phyloP scores from a whole-genome alignment of 2,797 vertebrate species.

The Pseudopleuronectes americanus region DNA sequence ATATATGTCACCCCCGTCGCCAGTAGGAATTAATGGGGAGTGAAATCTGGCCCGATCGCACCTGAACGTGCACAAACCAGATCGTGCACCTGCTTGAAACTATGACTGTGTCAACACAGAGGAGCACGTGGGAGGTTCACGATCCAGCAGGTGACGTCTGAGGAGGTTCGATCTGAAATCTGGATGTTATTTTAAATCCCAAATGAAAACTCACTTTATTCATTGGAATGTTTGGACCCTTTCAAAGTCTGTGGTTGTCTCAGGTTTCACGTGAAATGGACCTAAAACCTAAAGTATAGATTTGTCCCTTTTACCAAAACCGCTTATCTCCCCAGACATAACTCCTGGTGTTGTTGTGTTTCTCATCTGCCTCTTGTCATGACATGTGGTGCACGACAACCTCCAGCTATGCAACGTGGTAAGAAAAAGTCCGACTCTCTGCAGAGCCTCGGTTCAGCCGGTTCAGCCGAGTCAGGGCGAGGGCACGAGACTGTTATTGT shows the following conservation, averaged over 20 bases:
- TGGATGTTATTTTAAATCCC: background rate
- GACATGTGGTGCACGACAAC: slow-evolving; percentile 7
- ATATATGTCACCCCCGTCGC: too few relatives aligned
- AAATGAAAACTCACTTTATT: background rate
- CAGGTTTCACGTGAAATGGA: slow-evolving; percentile 12
- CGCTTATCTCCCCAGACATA: slow-evolving; percentile 5
- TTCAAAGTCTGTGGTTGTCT: slow-evolving; percentile 22
- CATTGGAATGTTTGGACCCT: background rate
- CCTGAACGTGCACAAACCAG: background rate
- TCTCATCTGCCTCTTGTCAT: slow-evolving; percentile 10
- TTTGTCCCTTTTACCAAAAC: background rate
- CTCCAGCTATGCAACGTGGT: slow-evolving; percentile 7
- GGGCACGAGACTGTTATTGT: slow-evolving; percentile 43
- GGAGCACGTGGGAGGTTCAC: background rate
- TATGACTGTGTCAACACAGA: background rate
- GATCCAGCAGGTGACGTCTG: background rate
- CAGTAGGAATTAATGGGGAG: too few relatives aligned
- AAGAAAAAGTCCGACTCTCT: background rate
- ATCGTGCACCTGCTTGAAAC: background rate
- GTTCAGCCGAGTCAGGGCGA: slow-evolving; percentile 47
- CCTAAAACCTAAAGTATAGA: background rate
- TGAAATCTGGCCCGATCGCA: background rate
- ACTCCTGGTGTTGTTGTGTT: slow-evolving; percentile 11
- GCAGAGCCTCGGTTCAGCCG: slow-evolving; percentile 36
- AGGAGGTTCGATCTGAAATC: background rate